Conservation (phyloP, 92 coral and sea anemone species). For the Isaurus tuberculatus region DNA sequence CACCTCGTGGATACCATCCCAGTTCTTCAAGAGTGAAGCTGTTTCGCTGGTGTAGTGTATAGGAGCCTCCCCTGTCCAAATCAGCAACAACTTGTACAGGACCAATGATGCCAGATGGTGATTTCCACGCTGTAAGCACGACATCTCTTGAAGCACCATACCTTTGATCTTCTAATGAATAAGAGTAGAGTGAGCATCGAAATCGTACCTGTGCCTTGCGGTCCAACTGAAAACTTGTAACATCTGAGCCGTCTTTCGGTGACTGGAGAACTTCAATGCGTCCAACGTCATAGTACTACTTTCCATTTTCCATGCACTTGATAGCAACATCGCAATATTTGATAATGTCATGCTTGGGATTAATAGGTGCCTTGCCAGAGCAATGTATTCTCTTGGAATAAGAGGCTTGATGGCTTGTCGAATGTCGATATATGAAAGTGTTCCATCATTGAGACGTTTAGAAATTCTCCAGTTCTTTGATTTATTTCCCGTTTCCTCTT, state of each 20-base stretch:
- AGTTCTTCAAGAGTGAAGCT: not conserved
- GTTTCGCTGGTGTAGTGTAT: not conserved
- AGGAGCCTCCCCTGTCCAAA: not conserved
- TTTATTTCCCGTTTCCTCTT: not conserved
- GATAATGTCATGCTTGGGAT: conserved; percentile 61
- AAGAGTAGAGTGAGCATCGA: conserved; percentile 26
- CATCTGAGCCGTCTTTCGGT: conserved; percentile 45
- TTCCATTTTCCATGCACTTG: conserved; percentile 23
- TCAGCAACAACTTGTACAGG: conserved; percentile 3
- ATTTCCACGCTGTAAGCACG: conserved; percentile 7
- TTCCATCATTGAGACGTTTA: conserved; percentile 20
- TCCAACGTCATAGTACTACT: conserved; percentile 27
- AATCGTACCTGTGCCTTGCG: conserved; percentile 24
- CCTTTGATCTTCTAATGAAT: not conserved
- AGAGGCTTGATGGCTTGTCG: conserved; percentile 51
- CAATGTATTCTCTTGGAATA: conserved; percentile 51
- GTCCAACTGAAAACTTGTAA: conserved; percentile 33
- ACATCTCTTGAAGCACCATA: conserved; percentile 49
- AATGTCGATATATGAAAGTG: conserved; percentile 21
- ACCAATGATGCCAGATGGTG: not conserved
- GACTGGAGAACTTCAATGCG: conserved; percentile 50
- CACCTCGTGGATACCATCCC: not conserved
- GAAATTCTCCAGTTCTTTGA: conserved; percentile 29
- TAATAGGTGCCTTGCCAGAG: conserved; percentile 60
- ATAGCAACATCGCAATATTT: conserved; percentile 55